phyloP scores from a whole-genome alignment of 2,113 vertebrate genomes.

The Ammodytes marinus region DNA sequence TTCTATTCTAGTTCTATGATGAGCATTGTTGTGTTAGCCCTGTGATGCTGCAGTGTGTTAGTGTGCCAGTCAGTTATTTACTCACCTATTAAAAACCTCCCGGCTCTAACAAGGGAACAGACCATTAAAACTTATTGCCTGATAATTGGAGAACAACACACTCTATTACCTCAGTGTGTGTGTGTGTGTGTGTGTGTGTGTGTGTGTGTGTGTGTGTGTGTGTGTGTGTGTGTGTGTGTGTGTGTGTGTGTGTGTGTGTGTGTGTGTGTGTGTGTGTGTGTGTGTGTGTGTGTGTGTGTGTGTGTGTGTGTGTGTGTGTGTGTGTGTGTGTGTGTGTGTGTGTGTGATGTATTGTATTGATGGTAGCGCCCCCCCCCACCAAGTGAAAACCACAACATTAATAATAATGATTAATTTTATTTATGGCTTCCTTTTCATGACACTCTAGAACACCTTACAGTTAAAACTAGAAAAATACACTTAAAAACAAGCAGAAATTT shows the following conservation, averaged over 20 bases:
- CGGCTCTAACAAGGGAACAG: conserved; percentile 50
- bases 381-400: too few species aligned
- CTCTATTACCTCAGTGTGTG: not conserved
- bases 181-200: not conserved
- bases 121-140: conserved; percentile 52
- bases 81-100: conserved; percentile 52
- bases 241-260: not conserved
- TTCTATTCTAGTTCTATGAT: not conserved
- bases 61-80: conserved; percentile 24
- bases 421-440: too few species aligned
- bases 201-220: not conserved
- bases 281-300: not conserved
- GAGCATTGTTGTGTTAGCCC: not conserved
- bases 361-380: too few species aligned
- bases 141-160: conserved; percentile 39
- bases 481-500: too few species aligned
- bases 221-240: too few species aligned
- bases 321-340: not conserved
- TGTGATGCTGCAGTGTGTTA: conserved; percentile 2
- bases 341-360: not conserved
- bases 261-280: not conserved
- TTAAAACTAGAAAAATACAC: too few species aligned
- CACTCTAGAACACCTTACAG: too few species aligned
- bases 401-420: too few species aligned
- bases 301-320: not conserved